phyloP scores from a whole-genome alignment of 2,797 vertebrate species.

The Sus cebifrons region DNA sequence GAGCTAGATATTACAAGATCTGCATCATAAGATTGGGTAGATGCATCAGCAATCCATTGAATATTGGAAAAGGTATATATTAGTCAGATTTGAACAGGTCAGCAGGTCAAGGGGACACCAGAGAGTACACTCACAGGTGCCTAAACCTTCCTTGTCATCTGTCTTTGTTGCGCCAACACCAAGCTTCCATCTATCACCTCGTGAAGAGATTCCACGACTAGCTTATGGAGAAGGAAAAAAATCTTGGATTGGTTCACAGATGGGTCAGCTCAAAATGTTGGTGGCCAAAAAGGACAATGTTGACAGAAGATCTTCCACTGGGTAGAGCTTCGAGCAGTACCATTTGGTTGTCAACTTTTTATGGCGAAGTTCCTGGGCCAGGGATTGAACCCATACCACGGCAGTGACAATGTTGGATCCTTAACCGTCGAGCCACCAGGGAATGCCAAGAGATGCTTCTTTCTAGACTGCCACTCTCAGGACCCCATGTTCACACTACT shows the following conservation, averaged over 20 bases:
- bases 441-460: neutral
- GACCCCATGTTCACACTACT: constrained; percentile 51
- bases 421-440: neutral
- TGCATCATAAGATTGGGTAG: neutral
- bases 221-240: neutral
- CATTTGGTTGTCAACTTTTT: constrained; percentile 27
- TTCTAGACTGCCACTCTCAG: neutral
- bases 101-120: neutral
- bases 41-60: neutral
- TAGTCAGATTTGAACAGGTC: neutral
- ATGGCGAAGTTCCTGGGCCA: neutral
- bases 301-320: neutral
- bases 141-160: neutral
- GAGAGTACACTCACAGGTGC: neutral
- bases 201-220: neutral
- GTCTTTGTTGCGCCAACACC: neutral
- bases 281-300: neutral
- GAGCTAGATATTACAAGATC: neutral
- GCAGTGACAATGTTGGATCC: no score
- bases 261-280: neutral
- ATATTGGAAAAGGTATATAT: neutral
- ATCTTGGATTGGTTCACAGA: neutral
- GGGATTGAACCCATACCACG: no score
- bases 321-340: neutral
- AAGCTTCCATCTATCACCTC: neutral